phyloP scores from a whole-genome alignment of 2,888 invertebrate species.

The Cryptocephalus moraei region DNA sequence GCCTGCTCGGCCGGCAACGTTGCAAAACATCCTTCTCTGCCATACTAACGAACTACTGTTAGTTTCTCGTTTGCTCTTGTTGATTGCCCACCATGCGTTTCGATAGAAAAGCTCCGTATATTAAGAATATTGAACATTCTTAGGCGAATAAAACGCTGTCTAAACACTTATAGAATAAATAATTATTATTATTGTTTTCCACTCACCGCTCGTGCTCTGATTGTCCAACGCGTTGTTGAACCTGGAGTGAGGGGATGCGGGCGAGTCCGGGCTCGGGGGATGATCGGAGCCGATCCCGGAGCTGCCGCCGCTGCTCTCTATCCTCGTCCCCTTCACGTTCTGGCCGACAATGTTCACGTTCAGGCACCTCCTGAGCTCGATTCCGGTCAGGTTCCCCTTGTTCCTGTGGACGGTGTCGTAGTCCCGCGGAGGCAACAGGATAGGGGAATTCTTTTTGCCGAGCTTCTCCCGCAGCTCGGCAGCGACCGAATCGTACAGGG shows the following conservation, averaged over 20 bases:
- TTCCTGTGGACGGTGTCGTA: constrained; percentile 85
- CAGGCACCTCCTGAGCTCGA: constrained; percentile 56
- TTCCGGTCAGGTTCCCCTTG: constrained; percentile 63
- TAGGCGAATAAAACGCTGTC: too few species aligned
- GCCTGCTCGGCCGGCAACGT: too few species aligned
- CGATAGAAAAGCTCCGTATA: too few species aligned
- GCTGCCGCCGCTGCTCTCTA: constrained; percentile 55
- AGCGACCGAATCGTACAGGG: constrained; percentile 82
- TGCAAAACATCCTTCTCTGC: too few species aligned
- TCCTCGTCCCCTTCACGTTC: constrained; percentile 30
- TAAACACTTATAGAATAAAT: too few species aligned
- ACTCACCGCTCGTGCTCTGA: constrained; percentile 54
- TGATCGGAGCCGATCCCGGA: constrained; percentile 85
- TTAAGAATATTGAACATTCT: too few species aligned
- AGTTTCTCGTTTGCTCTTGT: too few species aligned
- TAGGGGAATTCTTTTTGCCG: constrained; percentile 48
- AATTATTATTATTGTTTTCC: too few species aligned
- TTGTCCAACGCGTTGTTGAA: constrained; percentile 44
- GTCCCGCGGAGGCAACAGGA: constrained; percentile 84
- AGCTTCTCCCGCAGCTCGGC: constrained; percentile 80
- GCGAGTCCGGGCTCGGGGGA: constrained; percentile 68
- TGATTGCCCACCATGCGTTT: too few species aligned
- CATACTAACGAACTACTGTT: too few species aligned
- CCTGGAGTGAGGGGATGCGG: constrained; percentile 30
- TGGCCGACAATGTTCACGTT: constrained; percentile 59